A percentile compares a stretch with the other conserved stretches of the same genome.
phyloP scores from a whole-genome alignment of 2,113 vertebrate genomes.

The Dipodomys ordii region DNA sequence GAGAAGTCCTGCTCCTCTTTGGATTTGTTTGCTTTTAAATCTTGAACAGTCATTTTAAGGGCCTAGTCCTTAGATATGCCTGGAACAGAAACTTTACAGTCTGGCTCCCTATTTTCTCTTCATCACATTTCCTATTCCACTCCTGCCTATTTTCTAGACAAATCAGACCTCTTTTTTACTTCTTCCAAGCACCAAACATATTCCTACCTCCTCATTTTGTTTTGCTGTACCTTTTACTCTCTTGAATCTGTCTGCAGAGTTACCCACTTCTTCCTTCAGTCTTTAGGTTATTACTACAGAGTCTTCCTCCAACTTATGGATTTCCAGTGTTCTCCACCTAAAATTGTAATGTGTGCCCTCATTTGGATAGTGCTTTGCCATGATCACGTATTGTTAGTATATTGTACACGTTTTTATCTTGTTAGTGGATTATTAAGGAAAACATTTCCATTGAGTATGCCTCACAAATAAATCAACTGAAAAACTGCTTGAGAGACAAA shows the following conservation, averaged over 20 bases:
- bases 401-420: background rate
- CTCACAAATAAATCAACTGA: slow-evolving; percentile 25
- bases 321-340: background rate
- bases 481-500: slow-evolving; percentile 3
- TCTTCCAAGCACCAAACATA: background rate
- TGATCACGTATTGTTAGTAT: background rate
- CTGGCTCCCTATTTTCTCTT: background rate
- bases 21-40: background rate
- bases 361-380: background rate
- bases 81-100: background rate
- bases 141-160: background rate
- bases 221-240: background rate
- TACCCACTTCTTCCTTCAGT: background rate
- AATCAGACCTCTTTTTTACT: background rate
- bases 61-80: background rate
- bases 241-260: background rate
- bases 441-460: background rate
- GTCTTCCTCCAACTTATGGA: too few species aligned
- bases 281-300: background rate
- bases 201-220: background rate
- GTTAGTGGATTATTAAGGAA: background rate
- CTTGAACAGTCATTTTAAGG: background rate
- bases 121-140: background rate
- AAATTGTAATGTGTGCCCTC: background rate
- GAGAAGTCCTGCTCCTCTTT: background rate